phyloP scores from a whole-genome alignment of 2,888 invertebrate species.

The Lepidocyrtoides sp. region DNA sequence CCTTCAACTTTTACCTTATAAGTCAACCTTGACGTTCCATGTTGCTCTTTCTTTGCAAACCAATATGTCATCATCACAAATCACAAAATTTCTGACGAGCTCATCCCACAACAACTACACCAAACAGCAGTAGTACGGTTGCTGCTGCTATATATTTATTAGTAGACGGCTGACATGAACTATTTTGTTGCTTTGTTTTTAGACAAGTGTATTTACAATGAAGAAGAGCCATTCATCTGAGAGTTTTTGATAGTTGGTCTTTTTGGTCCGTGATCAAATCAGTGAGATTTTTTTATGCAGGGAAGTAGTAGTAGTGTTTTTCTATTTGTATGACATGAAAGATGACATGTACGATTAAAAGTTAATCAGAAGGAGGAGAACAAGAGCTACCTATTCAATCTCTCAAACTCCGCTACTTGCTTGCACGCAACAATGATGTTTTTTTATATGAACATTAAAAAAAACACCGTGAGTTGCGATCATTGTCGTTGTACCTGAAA shows the following conservation, averaged over 20 bases:
- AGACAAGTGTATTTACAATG: background rate
- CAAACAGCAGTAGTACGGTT: no score
- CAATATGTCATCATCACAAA: slow-evolving; percentile 50
- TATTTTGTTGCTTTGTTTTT: background rate
- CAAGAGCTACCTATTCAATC: no score
- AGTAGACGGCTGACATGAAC: no score
- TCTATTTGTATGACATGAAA: slow-evolving; percentile 2
- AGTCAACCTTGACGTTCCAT: slow-evolving; percentile 19
- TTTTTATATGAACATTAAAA: no score
- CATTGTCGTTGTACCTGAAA: background rate
- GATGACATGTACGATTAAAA: slow-evolving; percentile 61
- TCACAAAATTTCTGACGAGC: slow-evolving; percentile 43
- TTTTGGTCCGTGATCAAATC: background rate
- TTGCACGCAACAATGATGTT: background rate
- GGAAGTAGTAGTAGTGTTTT: background rate
- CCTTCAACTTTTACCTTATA: slow-evolving; percentile 44
- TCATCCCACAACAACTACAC: slow-evolving; percentile 46
- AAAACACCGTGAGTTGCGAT: no score
- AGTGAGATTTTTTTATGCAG: background rate
- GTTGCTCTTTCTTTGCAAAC: background rate
- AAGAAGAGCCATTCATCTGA: background rate
- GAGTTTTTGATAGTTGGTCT: background rate
- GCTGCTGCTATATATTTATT: no score
- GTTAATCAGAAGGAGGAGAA: slow-evolving; percentile 11
- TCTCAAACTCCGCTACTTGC: background rate